A percentile compares a stretch with the other conserved stretches of the same genome.
phyloP scores from a whole-genome alignment of 2,113 vertebrate species.

The Dasyprocta punctata region DNA sequence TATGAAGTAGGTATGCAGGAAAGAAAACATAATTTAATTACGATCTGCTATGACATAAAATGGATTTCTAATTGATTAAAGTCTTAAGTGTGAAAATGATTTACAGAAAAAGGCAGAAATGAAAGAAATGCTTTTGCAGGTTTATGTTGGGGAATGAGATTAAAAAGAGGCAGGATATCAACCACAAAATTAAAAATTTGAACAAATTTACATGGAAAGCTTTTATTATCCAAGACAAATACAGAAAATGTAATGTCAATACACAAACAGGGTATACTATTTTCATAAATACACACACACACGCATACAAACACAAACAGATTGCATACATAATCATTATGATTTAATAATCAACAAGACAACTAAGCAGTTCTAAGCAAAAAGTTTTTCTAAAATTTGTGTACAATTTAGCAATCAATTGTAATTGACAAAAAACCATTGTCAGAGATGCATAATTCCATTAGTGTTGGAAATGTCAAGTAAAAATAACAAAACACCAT shows the following conservation, averaged over 20 bases:
- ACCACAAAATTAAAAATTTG: not conserved
- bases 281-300: not conserved
- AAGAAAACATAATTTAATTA: not conserved
- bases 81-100: not conserved
- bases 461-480: not conserved
- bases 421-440: not conserved
- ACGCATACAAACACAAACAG: not conserved
- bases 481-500: not conserved
- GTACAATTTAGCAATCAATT: not conserved
- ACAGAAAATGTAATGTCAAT: not conserved
- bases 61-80: not conserved
- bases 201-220: not conserved
- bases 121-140: not conserved
- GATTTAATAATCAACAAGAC: not conserved
- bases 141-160: not conserved
- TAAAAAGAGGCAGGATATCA: not conserved
- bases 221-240: not conserved
- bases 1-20: not conserved
- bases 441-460: not conserved
- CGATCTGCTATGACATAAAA: too few species aligned
- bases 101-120: not conserved
- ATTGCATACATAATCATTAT: not conserved
- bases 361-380: not conserved
- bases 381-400: not conserved
- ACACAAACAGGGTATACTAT: not conserved